phyloP scores from a whole-genome alignment of 1,140 invertebrate genomes.

The Drosophila funebris region DNA sequence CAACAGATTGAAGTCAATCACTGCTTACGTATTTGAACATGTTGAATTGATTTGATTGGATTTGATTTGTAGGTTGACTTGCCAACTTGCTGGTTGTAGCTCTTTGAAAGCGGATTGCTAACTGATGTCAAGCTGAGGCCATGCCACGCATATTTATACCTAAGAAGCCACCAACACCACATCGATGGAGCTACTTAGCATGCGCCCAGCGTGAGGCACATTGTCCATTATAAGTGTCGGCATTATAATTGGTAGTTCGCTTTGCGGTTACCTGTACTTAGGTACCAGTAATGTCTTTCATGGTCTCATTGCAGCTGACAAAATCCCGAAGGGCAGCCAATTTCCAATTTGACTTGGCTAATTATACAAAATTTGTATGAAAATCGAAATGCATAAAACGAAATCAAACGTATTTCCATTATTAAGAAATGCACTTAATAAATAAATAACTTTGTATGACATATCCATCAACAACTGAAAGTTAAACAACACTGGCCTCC shows the following conservation, averaged over 20 bases:
- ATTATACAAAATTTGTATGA: constrained; percentile 48
- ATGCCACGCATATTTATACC: constrained; percentile 63
- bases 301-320: constrained; percentile 32
- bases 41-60: constrained; percentile 35
- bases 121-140: constrained; percentile 57
- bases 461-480: not conserved
- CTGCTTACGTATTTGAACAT: constrained; percentile 82
- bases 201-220: constrained; percentile 28
- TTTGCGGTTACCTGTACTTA: not conserved
- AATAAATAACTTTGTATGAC: not conserved
- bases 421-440: not conserved
- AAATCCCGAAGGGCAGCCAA: constrained; percentile 77
- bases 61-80: constrained; percentile 33
- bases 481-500: not conserved
- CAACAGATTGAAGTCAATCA: not conserved
- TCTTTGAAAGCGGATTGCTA: constrained; percentile 48
- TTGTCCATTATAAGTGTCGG: constrained; percentile 45
- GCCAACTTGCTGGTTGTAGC: constrained; percentile 31
- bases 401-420: constrained; percentile 2
- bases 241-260: constrained; percentile 62
- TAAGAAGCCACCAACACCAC: not conserved
- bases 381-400: constrained; percentile 32
- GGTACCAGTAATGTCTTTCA: constrained; percentile 52
- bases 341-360: constrained; percentile 29
- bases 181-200: constrained; percentile 49